These are phyloP conservation scores for Danionella dracula DNA, from an alignment of 2,797 vertebrate species.

Conservation along the genomic window DNA sequence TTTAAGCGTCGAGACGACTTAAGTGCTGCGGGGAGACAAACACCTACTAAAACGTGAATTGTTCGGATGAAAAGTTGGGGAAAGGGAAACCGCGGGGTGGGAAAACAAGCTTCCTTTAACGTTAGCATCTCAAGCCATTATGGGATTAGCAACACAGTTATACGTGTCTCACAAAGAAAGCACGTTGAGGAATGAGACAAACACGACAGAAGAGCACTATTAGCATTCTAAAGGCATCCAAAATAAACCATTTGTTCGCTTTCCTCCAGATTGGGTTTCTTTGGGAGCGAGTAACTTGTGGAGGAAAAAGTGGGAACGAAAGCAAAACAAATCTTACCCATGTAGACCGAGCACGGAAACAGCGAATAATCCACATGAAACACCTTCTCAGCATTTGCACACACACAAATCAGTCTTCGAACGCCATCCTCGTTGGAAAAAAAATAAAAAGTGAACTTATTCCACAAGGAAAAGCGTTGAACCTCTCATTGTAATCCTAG, in stretches of 20 bases:
- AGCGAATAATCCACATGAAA: conserved; percentile 23
- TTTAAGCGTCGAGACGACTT: too few species aligned
- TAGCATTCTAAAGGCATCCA: not conserved
- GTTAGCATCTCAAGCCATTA: conserved; percentile 21
- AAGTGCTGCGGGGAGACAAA: too few species aligned
- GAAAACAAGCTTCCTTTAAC: conserved; percentile 26
- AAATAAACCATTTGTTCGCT: not conserved
- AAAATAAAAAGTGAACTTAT: conserved; percentile 42
- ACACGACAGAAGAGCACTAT: not conserved
- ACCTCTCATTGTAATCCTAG: conserved; percentile 45
- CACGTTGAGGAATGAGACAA: not conserved
- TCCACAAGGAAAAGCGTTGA: conserved; percentile 42
- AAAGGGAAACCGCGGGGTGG: conserved; percentile 8
- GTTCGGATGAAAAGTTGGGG: not conserved
- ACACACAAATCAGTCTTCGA: conserved; percentile 19
- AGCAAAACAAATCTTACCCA: conserved; percentile 47
- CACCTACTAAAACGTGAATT: not conserved
- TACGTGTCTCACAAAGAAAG: not conserved
- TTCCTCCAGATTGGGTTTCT: conserved; percentile 14
- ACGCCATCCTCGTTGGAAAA: conserved; percentile 32
- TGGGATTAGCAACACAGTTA: conserved; percentile 5
- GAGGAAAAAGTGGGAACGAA: conserved; percentile 23
- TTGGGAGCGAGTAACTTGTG: conserved; percentile 32
- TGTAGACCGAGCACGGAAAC: conserved; percentile 3
- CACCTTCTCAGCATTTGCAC: conserved; percentile 29